Evolutionary conservation across 2,797 vertebrate species (phyloP).

Genomic region (Gallirallus australis): DNA sequence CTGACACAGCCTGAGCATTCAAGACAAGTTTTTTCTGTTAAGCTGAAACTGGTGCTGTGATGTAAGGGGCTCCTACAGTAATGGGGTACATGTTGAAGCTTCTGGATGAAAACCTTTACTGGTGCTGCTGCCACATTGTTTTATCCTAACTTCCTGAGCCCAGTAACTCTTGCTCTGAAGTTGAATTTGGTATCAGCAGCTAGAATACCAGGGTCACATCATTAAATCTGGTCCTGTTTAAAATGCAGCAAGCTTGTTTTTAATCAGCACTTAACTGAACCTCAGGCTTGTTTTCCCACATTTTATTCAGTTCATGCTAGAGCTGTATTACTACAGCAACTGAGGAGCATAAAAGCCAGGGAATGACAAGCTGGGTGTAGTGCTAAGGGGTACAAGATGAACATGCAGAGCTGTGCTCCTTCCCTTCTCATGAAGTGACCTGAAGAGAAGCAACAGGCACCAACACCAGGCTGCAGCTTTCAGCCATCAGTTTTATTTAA

Average conservation of each 20-base stretch:
- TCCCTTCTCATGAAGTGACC: no score
- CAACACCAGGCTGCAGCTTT: background rate
- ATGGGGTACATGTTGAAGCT: background rate
- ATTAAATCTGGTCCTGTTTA: background rate
- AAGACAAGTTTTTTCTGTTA: background rate
- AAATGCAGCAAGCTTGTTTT: background rate
- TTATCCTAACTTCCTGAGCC: accelerated
- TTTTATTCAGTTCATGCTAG: background rate
- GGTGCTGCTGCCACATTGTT: background rate
- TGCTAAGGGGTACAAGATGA: no score
- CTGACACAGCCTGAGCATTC: no score
- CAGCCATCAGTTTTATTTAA: background rate
- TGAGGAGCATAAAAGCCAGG: no score
- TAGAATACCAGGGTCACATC: accelerated
- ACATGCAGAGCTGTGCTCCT: background rate
- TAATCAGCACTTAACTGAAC: background rate
- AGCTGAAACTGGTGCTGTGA: background rate
- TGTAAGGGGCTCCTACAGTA: background rate
- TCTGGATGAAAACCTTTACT: background rate
- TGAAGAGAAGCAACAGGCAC: background rate
- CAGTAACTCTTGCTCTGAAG: no score
- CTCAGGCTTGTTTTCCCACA: accelerated
- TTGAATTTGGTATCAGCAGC: accelerated
- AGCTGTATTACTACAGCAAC: background rate
- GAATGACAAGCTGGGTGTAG: no score